These are phyloP conservation scores for Bombylius discolor DNA, from an alignment of 2,888 invertebrate genomes.

Conservation along the genomic window DNA sequence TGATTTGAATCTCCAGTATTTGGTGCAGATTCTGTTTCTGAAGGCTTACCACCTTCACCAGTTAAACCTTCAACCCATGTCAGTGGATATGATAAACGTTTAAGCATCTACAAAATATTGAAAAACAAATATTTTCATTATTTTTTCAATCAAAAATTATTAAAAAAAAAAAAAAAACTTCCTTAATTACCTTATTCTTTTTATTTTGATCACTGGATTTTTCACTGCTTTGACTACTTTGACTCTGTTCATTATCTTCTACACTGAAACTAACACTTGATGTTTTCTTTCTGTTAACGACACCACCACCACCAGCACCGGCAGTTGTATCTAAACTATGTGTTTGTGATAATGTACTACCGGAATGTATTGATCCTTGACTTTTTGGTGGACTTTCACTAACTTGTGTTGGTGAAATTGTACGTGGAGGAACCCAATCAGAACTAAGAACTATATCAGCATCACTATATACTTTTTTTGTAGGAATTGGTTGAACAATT, in stretches of 20 bases:
- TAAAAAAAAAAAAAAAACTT: not conserved
- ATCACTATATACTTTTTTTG: conserved; percentile 57
- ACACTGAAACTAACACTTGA: conserved; percentile 60
- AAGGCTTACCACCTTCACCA: conserved; percentile 50
- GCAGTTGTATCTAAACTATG: conserved; percentile 27
- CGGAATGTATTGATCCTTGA: not conserved
- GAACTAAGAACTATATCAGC: conserved; percentile 77
- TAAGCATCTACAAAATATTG: conserved; percentile 58
- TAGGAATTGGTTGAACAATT: conserved; percentile 48
- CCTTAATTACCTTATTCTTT: conserved; percentile 9
- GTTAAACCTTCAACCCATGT: conserved; percentile 85
- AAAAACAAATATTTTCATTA: not conserved
- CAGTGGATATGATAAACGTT: conserved; percentile 78
- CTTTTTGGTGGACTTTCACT: conserved; percentile 39
- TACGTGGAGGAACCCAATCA: conserved; percentile 78
- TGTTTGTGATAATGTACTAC: conserved; percentile 22
- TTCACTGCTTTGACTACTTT: conserved; percentile 6
- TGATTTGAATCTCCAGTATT: conserved; percentile 43
- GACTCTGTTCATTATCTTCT: conserved; percentile 36
- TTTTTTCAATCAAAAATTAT: not conserved
- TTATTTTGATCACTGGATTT: conserved; percentile 10
- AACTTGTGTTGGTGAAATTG: conserved; percentile 58
- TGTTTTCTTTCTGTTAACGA: conserved; percentile 48
- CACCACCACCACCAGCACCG: conserved; percentile 37
- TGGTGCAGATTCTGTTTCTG: conserved; percentile 33